Conservation (phyloP, 1,140 invertebrate species). For the Phocides pigmalion region DNA sequence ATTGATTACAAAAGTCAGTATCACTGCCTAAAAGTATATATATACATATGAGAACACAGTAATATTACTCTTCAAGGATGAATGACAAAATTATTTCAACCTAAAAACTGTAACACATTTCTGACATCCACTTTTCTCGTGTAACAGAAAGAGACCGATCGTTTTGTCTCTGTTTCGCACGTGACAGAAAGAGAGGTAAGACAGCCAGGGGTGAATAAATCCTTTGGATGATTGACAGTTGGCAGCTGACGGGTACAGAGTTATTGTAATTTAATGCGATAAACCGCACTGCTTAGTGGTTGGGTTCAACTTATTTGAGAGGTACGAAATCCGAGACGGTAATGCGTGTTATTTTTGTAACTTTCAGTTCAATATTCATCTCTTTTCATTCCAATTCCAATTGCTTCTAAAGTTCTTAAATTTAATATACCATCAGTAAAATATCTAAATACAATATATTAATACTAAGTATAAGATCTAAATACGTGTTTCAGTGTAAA, state of each 20-base stretch:
- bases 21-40: too few relatives aligned
- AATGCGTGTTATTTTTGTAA: slow-evolving; percentile 15
- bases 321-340: slow-evolving; percentile 27
- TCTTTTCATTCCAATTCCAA: neutral
- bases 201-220: slow-evolving; percentile 49
- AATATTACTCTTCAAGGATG: too few relatives aligned
- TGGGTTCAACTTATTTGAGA: slow-evolving; percentile 9
- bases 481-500: too few relatives aligned
- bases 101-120: slow-evolving; percentile 18
- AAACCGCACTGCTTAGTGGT: slow-evolving; percentile 31
- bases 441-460: too few relatives aligned
- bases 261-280: slow-evolving; percentile 33
- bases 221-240: slow-evolving; percentile 62
- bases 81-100: too few relatives aligned
- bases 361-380: too few relatives aligned
- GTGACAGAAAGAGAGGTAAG: neutral
- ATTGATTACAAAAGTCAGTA: too few relatives aligned
- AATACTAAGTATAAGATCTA: too few relatives aligned
- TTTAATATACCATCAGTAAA: too few relatives aligned
- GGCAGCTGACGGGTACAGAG: slow-evolving; percentile 48
- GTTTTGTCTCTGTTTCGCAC: neutral
- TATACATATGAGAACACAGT: too few relatives aligned
- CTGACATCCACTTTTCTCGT: slow-evolving; percentile 5
- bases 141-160: slow-evolving; percentile 27
- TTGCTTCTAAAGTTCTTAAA: neutral